Percentiles rank a stretch among this genome's conserved stretches.
These are phyloP conservation scores for Nineta flava DNA, from an alignment of 2,888 invertebrate species.

Conservation along the genomic window DNA sequence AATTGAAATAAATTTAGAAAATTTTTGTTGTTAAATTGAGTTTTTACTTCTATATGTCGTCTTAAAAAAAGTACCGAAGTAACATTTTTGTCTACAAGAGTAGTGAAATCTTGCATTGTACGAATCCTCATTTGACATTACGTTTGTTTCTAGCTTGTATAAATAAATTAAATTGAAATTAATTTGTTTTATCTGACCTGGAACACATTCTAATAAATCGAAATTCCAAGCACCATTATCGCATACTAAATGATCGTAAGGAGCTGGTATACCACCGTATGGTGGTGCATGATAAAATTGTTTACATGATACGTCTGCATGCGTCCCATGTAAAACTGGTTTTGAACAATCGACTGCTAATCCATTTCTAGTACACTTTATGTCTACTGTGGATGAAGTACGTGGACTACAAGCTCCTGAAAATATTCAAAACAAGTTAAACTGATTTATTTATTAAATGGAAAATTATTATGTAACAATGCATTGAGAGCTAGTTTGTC, in stretches of 20 bases:
- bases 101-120: no score
- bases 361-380: neutral
- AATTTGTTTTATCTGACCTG: conserved; percentile 6
- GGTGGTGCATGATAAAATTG: neutral
- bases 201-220: conserved; percentile 5
- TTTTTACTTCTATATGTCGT: no score
- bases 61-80: no score
- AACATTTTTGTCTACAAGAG: no score
- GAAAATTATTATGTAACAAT: no score
- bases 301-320: neutral
- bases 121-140: no score
- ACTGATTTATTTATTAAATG: no score
- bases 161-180: no score
- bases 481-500: no score
- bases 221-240: conserved; percentile 8
- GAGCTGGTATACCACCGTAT: neutral
- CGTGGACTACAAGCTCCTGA: neutral
- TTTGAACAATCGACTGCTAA: neutral
- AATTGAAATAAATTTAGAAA: no score
- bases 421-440: neutral
- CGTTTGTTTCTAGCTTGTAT: no score
- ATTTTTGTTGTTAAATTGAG: no score
- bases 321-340: neutral
- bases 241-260: conserved; percentile 3
- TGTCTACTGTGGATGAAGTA: neutral